These are phyloP conservation scores for Syritta pipiens DNA, from an alignment of 2,888 invertebrate species.

Conservation along the genomic window DNA sequence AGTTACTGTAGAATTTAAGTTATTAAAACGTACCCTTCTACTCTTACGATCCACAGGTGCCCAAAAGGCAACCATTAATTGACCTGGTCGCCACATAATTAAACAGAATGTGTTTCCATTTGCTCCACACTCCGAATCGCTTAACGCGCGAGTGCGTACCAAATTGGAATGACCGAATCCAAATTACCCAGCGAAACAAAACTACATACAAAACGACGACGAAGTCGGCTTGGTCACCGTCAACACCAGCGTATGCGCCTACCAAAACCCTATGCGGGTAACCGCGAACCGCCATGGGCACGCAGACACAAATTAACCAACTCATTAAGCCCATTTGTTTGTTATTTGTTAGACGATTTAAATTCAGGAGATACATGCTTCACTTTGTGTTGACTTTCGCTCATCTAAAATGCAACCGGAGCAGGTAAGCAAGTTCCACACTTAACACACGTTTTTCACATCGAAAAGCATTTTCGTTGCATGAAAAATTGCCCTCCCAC, in stretches of 20 bases:
- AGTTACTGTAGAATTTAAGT: neutral
- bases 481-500: slow-evolving; percentile 46
- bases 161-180: slow-evolving; percentile 59
- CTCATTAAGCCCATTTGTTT: slow-evolving; percentile 69
- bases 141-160: slow-evolving; percentile 62
- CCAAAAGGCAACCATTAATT: slow-evolving; percentile 47
- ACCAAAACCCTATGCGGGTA: slow-evolving; percentile 42
- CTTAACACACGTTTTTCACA: slow-evolving; percentile 20
- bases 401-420: slow-evolving; percentile 53
- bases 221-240: no score
- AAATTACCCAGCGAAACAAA: slow-evolving; percentile 62
- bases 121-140: slow-evolving; percentile 49
- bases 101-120: slow-evolving; percentile 62
- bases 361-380: slow-evolving; percentile 18
- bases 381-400: slow-evolving; percentile 31
- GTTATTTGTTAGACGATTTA: slow-evolving; percentile 64
- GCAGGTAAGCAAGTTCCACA: slow-evolving; percentile 35
- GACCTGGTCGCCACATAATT: slow-evolving; percentile 66
- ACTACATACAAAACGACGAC: slow-evolving; percentile 28
- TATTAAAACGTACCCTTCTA: slow-evolving; percentile 35
- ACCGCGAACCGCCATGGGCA: slow-evolving; percentile 42
- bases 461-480: slow-evolving; percentile 29
- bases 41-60: slow-evolving; percentile 49
- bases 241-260: no score
- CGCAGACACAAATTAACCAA: slow-evolving; percentile 62